A percentile compares a stretch with the other conserved stretches of the same genome.
Conservation (phyloP, 1,140 invertebrate genomes). For the Choristoneura fumiferana region DNA sequence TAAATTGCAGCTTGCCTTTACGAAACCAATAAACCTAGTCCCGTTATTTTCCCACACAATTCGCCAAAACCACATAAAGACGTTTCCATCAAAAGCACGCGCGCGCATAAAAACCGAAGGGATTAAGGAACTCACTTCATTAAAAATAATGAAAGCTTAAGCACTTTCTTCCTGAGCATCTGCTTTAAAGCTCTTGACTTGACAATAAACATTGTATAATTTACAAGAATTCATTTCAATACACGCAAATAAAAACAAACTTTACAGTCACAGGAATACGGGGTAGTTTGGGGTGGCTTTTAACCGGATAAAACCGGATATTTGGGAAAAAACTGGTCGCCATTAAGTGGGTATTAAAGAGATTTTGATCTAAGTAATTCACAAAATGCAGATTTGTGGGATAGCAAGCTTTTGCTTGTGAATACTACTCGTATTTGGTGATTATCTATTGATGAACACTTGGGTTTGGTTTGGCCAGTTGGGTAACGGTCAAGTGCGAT, state of each 20-base stretch:
- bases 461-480: no score
- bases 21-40: no score
- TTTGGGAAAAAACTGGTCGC: neutral
- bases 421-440: neutral
- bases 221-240: neutral
- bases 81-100: no score
- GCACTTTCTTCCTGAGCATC: neutral
- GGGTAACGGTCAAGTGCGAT: no score
- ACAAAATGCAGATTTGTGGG: neutral
- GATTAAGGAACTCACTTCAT: no score
- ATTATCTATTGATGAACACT: no score
- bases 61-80: no score
- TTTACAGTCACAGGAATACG: neutral
- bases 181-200: constrained; percentile 8
- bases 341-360: neutral
- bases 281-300: neutral
- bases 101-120: no score
- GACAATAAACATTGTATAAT: constrained; percentile 5
- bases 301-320: neutral
- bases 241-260: neutral
- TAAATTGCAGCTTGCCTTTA: no score
- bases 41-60: no score
- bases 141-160: no score
- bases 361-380: neutral
- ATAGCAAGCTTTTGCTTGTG: neutral